phyloP scores from a whole-genome alignment of 2,113 vertebrate species.

The Nothocercus julius region DNA sequence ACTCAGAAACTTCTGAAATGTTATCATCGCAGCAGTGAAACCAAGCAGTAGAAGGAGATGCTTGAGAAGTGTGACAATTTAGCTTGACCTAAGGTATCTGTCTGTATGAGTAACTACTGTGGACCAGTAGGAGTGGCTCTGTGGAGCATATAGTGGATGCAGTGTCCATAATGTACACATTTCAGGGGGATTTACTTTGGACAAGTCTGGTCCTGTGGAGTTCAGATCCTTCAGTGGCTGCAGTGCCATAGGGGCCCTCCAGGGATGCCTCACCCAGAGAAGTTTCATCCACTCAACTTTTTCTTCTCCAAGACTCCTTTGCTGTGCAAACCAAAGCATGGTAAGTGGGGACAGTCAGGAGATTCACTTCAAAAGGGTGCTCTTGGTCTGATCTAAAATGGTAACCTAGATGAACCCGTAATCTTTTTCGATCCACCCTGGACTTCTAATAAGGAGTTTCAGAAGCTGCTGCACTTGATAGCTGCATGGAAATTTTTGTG shows the following conservation, averaged over 20 bases:
- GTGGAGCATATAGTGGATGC: neutral
- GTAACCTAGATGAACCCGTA: neutral
- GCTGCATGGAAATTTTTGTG: neutral
- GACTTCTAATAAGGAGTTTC: neutral
- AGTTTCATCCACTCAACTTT: neutral
- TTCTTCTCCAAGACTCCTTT: neutral
- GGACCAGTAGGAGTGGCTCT: neutral
- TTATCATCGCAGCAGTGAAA: neutral
- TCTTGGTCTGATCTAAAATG: neutral
- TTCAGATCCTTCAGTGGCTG: fast-evolving
- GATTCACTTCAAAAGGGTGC: neutral
- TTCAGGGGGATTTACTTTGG: neutral
- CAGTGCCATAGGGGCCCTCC: fast-evolving
- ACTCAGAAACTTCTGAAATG: neutral
- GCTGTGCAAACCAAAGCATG: neutral
- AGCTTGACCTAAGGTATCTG: neutral
- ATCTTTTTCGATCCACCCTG: neutral
- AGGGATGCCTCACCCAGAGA: neutral
- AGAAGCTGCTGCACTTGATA: neutral
- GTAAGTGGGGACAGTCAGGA: neutral
- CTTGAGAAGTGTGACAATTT: neutral
- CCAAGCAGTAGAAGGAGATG: neutral
- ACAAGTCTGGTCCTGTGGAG: neutral
- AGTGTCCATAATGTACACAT: fast-evolving
- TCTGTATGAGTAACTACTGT: neutral